Base-by-base conservation (phyloP, 92 coral and sea anemone species). In the Zoanthus solanderi region DNA sequence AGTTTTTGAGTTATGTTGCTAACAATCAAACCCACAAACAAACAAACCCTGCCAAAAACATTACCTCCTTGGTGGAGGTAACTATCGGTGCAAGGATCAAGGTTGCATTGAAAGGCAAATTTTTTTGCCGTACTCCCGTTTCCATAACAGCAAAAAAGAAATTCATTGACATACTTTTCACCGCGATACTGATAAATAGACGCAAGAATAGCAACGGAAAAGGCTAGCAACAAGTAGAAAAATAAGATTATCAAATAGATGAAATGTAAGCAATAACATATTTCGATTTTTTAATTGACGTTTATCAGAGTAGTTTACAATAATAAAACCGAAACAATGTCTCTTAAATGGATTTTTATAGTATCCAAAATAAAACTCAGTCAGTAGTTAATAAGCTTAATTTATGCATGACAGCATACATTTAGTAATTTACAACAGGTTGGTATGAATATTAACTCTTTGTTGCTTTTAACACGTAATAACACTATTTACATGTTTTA, bases 231-330 rank as follows among this genome's bases (percentile, higher is more conserved):
- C 47, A 5, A 11, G 23, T n/a, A 4, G 29, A 45, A 31, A 16
- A 16, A 45, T 47, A 45, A 6, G 0, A 29, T 46, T 18, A 47
- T 17, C 31, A 13, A 15, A 75, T 9, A 23, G 54, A 10, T 23
- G 78, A 45, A 63, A 29, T 31, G 1, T 52, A 80, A 71, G 56
- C 60, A 67, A 67, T 23, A 47, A 65, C 14, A 9, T 29, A 46
- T 65, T 46, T 81, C 13, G 74, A 81, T 60, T 30, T 46, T 79
- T 81, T 81, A 81, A 81, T 80, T 81, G 85, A 81, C 85, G 18
- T 81, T 63, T 63, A 65, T 23, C 63, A 63, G 72, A 67, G 74
- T 80, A 65, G 66, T 14, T 66, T 81, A 81, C 85, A 81, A 44
- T 23, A 71, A 67, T 47, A 63, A 53, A 28, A 30, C 23, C 42